A percentile compares a stretch with the other conserved stretches of the same genome.
These are phyloP conservation scores for Gadopsis marmoratus DNA, from an alignment of 2,797 vertebrate species.

Conservation along the genomic window DNA sequence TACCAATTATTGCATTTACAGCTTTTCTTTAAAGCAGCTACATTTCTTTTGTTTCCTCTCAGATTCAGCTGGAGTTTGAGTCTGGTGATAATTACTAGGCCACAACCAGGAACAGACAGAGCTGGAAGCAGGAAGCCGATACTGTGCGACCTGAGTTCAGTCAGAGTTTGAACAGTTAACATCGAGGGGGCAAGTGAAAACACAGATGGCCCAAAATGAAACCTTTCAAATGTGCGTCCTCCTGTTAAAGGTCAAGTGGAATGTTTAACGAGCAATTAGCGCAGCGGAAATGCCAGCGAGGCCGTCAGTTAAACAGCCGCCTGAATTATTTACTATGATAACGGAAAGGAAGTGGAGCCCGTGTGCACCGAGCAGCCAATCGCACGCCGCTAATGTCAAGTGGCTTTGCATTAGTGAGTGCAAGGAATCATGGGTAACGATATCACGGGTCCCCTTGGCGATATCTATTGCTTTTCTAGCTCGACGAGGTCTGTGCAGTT, in stretches of 20 bases:
- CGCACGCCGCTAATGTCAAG: conserved; percentile 46
- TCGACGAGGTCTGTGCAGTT: neutral
- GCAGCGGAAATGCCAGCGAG: conserved; percentile 52
- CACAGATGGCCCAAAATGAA: conserved; percentile 15
- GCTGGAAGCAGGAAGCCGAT: neutral
- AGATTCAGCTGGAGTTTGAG: neutral
- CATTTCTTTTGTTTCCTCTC: neutral
- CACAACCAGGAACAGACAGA: neutral
- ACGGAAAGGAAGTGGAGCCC: conserved; percentile 34
- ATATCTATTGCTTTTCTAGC: neutral
- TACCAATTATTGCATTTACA: neutral
- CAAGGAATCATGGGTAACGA: conserved; percentile 48
- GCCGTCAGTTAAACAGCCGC: conserved; percentile 49
- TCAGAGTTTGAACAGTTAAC: neutral
- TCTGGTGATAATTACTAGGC: neutral
- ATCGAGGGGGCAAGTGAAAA: neutral
- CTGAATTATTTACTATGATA: conserved; percentile 67
- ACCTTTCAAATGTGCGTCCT: conserved; percentile 32
- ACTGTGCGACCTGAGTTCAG: neutral
- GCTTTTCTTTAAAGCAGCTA: neutral
- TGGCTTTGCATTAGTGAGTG: conserved; percentile 44
- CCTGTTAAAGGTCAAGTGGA: conserved; percentile 67
- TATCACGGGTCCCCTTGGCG: conserved; percentile 8
- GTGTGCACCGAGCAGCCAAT: conserved; percentile 54
- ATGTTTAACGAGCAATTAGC: conserved; percentile 71